Evolutionary conservation across 1,140 invertebrate genomes (phyloP), one percentile per base, ranked within the genome.

Genomic region (Bombyx mori): DNA sequence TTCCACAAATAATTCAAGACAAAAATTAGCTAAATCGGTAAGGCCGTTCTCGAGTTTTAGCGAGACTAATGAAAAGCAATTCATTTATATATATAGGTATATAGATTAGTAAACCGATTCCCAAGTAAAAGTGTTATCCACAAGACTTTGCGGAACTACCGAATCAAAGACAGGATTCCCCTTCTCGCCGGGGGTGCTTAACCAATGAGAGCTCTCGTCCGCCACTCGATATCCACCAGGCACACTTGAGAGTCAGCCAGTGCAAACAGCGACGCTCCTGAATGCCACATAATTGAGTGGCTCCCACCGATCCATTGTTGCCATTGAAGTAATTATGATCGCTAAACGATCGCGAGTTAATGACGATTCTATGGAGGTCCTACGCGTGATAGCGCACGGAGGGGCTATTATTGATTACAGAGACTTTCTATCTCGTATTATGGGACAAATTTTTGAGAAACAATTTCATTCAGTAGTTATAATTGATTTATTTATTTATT

Each of bases 261-360:
- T 57, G 77, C 75, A 83, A 83, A 83, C 80, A 80, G 66, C 63
- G 60, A 26, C 66, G 67, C 58, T 59, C 64, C 67, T 79, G 75
- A 80, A 79, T 80, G 71, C 75, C 73, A 75, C 74, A 70, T 80
- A 82, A 85, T 85, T 82, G 79, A 82, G 78, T 82, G 75, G 74
- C 74, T 73, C 71, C 71, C 10, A 69, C 68, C 65, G 67, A 68
- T 70, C 75, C 64, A 79, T 79, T 79, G 75, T 81, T 65, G 65
- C 76, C 75, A 75, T 78, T 73, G 74, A 63, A 71, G 62, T 67
- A 80, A 80, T 85, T 80, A 82, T 73, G 61, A 69, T 18, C 12
- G 60, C 63, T 77, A 79, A 85, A 79, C 66, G 74, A 61, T 71
- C 59, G 62, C 56, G 67, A 82, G 77, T 81, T 81, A 78, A 81